phyloP scores from a whole-genome alignment of 2,797 vertebrate species.

The Phalloptychus januarius region DNA sequence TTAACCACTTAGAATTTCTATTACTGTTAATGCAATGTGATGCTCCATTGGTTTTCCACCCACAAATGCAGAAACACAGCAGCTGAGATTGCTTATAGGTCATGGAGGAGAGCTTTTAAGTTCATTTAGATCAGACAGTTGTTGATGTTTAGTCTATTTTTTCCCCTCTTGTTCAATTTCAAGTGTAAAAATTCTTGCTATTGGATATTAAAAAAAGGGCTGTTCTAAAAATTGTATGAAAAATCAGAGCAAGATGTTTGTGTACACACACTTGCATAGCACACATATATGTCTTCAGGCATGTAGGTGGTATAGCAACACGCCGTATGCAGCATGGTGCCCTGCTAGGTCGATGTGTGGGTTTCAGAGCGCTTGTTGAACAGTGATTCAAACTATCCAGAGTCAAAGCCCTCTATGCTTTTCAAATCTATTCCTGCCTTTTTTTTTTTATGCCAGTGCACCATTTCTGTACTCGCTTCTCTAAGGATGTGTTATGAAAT shows the following conservation, averaged over 20 bases:
- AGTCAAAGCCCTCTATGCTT: slow-evolving; percentile 68
- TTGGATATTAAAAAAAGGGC: slow-evolving; percentile 27
- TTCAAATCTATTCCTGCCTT: slow-evolving; percentile 69
- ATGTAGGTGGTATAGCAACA: slow-evolving; percentile 74
- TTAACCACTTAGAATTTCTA: slow-evolving; percentile 6
- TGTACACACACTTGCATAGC: slow-evolving; percentile 19
- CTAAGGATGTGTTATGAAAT: slow-evolving; percentile 84
- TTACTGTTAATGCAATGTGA: slow-evolving; percentile 4
- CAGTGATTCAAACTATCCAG: slow-evolving; percentile 79
- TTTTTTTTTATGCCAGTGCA: slow-evolving; percentile 56
- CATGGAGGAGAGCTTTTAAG: neutral
- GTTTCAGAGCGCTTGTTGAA: slow-evolving; percentile 71
- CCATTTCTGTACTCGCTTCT: slow-evolving; percentile 66
- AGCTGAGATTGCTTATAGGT: neutral
- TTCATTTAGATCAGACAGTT: slow-evolving; percentile 7
- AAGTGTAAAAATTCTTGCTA: slow-evolving; percentile 19
- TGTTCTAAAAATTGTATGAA: slow-evolving; percentile 33
- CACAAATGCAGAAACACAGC: slow-evolving; percentile 9
- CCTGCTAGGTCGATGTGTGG: slow-evolving; percentile 78
- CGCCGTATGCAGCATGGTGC: slow-evolving; percentile 56
- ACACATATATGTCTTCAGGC: slow-evolving; percentile 53
- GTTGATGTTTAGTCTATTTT: slow-evolving; percentile 12
- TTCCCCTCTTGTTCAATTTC: slow-evolving; percentile 19
- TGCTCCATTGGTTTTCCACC: slow-evolving; percentile 1
- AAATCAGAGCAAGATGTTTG: slow-evolving; percentile 23